phyloP scores from a whole-genome alignment of 2,797 vertebrate genomes.

The Fringilla coelebs region DNA sequence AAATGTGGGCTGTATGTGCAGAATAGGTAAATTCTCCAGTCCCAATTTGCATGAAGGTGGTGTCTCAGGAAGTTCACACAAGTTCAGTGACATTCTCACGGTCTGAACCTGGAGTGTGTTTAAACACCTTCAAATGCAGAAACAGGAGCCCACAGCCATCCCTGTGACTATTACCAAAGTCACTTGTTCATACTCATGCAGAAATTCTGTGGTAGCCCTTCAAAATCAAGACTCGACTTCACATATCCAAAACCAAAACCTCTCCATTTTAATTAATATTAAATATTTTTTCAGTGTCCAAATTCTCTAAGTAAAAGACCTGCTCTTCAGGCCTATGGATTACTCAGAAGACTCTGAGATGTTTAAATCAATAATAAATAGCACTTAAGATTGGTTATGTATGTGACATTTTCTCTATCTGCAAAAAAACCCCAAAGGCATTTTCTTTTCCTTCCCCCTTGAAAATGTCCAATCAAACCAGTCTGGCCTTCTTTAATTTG shows the following conservation, averaged over 20 bases:
- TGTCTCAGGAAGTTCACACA: neutral
- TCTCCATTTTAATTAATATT: neutral
- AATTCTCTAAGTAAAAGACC: neutral
- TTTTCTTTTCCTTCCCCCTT: neutral
- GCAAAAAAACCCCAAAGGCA: neutral
- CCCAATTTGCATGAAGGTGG: neutral
- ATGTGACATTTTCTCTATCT: neutral
- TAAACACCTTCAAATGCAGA: neutral
- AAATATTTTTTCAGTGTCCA: neutral
- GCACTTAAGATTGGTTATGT: neutral
- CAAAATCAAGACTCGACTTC: neutral
- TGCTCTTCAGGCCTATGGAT: neutral
- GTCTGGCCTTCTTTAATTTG: neutral
- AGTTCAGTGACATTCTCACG: neutral
- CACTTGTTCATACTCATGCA: neutral
- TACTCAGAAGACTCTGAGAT: neutral
- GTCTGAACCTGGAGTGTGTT: neutral
- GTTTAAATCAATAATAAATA: neutral
- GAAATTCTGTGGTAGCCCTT: neutral
- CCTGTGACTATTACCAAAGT: neutral
- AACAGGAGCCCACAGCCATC: neutral
- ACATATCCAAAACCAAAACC: neutral
- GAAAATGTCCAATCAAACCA: neutral
- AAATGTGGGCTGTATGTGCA: fast-evolving
- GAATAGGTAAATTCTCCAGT: neutral